These are phyloP conservation scores for Eristalinus sepulchralis DNA, from an alignment of 2,888 invertebrate genomes.

Conservation along the genomic window DNA sequence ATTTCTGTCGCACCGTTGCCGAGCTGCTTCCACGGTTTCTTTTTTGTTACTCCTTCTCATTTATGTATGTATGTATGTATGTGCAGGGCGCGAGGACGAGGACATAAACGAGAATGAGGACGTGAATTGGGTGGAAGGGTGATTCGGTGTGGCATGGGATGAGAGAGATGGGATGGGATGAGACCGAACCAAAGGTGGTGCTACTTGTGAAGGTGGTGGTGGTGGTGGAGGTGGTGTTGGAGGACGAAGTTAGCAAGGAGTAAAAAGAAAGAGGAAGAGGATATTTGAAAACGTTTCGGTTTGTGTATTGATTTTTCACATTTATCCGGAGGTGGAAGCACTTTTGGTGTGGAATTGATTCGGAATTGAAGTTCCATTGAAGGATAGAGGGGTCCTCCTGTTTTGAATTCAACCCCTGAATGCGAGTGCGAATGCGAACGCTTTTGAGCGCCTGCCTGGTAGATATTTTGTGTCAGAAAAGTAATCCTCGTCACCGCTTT, in stretches of 20 bases:
- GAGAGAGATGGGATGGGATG: not conserved
- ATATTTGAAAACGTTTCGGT: constrained; percentile 61
- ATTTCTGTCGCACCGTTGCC: constrained; percentile 10
- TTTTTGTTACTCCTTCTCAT: constrained; percentile 51
- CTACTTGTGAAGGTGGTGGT: too few relatives aligned
- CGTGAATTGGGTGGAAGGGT: not conserved
- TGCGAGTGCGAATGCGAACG: not conserved
- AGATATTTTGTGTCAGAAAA: not conserved
- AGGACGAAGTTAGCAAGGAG: constrained; percentile 21
- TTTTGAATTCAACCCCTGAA: constrained; percentile 46
- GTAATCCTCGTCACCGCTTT: constrained; percentile 4
- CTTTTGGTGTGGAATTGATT: constrained; percentile 59
- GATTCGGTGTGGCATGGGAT: not conserved
- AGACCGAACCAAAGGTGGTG: not conserved
- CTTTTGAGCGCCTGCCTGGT: constrained; percentile 35
- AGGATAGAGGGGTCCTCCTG: constrained; percentile 38
- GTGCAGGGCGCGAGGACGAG: constrained; percentile 10
- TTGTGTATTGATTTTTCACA: constrained; percentile 70
- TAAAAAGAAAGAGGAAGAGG: not conserved
- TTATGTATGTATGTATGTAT: constrained; percentile 46
- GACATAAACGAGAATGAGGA: not conserved
- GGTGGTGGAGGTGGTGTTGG: not conserved
- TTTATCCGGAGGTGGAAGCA: constrained; percentile 50
- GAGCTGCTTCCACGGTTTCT: constrained; percentile 45
- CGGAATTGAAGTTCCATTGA: constrained; percentile 48